Base-by-base conservation (phyloP, 2,113 vertebrate genomes). In the Lucifuga dentata region DNA sequence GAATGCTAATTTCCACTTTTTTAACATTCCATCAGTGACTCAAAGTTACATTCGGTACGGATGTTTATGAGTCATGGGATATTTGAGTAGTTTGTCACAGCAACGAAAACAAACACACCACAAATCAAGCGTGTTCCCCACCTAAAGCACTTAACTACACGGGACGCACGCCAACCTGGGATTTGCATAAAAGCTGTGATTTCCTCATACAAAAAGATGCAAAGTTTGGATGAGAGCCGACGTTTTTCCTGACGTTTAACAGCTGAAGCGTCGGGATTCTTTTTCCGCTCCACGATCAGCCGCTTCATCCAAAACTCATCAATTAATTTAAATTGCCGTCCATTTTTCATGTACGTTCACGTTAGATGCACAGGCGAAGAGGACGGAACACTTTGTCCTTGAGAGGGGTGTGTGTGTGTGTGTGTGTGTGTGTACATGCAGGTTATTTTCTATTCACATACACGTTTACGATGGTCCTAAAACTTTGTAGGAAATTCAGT, bases 361-460 rank as follows among this genome's bases (percentile, higher is more conserved):
- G 35, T 50, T 39, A 51, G 69, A 23, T 53, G 64, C 68, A 43
- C 48, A 43, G 72, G 32, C 26, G 24, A 69, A 59, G 49, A 61
- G 75, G 65, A 62, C 45, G 20, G 70, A 36, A n/a, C 50, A 46
- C 21, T 24, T n/a, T 15, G 79, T 58, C 82, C 80, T 89, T 80
- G 70, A 61, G 19, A 26, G 23, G 32, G 41, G 6, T n/a, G 29
- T 29, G 26, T 29, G 26, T 7, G 13, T n/a, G 15, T 8, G 26
- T 33, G 49, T 17, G 49, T 33, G 11, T 10, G 5, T 21, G 35
- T 3, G n/a, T n/a, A n/a, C n/a, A n/a, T n/a, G n/a, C n/a, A n/a
- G n/a, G n/a, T n/a, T n/a, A n/a, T n/a, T n/a, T n/a, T n/a, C n/a
- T n/a, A n/a, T n/a, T n/a, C n/a, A n/a, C n/a, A n/a, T n/a, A n/a